Evolutionary conservation across 2,888 invertebrate species (phyloP).

Genomic region (Ypsolopha sequella): DNA sequence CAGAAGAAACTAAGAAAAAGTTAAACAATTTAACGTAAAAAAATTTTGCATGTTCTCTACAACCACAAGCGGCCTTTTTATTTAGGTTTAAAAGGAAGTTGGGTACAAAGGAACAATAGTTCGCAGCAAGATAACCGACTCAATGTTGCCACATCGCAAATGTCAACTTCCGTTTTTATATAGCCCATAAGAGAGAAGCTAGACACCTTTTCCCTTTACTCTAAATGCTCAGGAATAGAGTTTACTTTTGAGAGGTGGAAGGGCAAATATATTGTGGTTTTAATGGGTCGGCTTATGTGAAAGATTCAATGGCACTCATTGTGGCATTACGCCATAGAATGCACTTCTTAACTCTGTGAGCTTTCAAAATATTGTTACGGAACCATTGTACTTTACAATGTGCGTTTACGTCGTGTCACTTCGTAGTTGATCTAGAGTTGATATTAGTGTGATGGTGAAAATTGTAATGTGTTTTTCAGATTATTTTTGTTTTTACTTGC

Average conservation of each 20-base stretch:
- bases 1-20: neutral
- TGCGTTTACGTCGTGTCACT: slow-evolving; percentile 15
- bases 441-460: too few species aligned
- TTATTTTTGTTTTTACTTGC: too few species aligned
- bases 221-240: neutral
- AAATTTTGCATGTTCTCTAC: neutral
- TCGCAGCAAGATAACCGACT: slow-evolving; percentile 16
- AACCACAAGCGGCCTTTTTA: neutral
- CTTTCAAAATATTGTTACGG: slow-evolving; percentile 47
- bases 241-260: neutral
- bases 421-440: neutral
- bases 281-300: slow-evolving; percentile 10
- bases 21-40: neutral
- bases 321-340: slow-evolving; percentile 24
- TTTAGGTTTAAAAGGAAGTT: slow-evolving; percentile 14
- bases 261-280: neutral
- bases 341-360: slow-evolving; percentile 28
- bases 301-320: slow-evolving; percentile 28
- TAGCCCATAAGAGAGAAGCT: slow-evolving; percentile 6
- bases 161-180: slow-evolving; percentile 5
- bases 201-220: neutral
- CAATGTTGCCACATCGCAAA: slow-evolving; percentile 12
- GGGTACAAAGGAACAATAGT: slow-evolving; percentile 18
- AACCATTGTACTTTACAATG: slow-evolving; percentile 29
- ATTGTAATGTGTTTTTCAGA: too few species aligned